Conservation (phyloP, 1,140 invertebrate species). For the Leptinotarsa texana region DNA sequence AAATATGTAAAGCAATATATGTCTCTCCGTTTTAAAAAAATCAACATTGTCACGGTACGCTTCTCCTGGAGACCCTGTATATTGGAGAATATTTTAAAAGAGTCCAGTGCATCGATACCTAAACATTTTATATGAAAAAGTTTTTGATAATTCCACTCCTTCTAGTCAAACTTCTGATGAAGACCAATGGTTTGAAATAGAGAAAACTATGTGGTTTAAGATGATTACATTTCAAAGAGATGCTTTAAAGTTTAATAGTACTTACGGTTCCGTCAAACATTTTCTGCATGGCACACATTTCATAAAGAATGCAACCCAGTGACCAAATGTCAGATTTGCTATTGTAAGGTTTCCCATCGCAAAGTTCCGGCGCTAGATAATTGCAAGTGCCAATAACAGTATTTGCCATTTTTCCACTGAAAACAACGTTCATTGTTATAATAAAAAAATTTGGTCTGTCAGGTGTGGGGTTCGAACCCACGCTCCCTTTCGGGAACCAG, state of each 20-base stretch:
- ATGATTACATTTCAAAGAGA: too few species aligned
- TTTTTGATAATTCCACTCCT: too few species aligned
- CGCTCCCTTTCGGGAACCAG: conserved; percentile 62
- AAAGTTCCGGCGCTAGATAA: conserved; percentile 86
- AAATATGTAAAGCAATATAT: too few species aligned
- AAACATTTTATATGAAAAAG: too few species aligned
- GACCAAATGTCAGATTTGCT: conserved; percentile 85
- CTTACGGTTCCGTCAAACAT: conserved; percentile 62
- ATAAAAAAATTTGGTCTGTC: conserved; percentile 43
- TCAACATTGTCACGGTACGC: too few species aligned
- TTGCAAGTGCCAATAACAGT: conserved; percentile 78
- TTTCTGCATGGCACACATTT: conserved; percentile 65
- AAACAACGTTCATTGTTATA: conserved; percentile 20
- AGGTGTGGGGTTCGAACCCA: conserved; percentile 64
- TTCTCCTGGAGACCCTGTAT: too few species aligned
- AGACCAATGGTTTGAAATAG: too few species aligned
- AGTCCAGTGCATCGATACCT: too few species aligned
- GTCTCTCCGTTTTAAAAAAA: too few species aligned
- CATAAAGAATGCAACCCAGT: conserved; percentile 82
- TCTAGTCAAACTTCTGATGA: too few species aligned
- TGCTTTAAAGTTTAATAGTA: neutral
- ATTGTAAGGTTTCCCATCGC: conserved; percentile 74
- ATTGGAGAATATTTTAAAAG: too few species aligned
- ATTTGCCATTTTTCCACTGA: conserved; percentile 58
- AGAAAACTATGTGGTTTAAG: too few species aligned